Base-by-base conservation (phyloP, 2,797 vertebrate species). In the Mus minutoides region DNA sequence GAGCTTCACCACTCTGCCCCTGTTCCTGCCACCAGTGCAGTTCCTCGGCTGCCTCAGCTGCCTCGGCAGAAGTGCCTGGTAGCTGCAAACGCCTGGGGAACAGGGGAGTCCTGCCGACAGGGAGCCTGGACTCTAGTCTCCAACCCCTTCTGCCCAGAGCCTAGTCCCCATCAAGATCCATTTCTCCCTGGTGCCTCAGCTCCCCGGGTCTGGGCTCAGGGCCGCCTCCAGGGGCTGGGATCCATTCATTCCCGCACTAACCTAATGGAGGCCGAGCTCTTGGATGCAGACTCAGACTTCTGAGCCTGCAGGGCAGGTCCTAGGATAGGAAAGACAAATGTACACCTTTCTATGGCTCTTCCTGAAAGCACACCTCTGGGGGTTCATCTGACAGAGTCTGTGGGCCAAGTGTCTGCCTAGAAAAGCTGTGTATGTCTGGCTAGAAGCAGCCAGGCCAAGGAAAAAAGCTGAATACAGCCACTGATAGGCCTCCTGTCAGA, bases 241-340 rank as follows among this genome's bases (percentile, higher is more conserved):
- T 99, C 99, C 73, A 98, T 99, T 97, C 99, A 99, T 97, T 99
- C 99, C 49, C 98, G 99, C 97, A 99, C 99, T 98, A 99, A 99
- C 98, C 98, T 99, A 86, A 99, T 99, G 99, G 99, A 99, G 29
- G 99, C 99, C 0, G 99, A 99, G 98, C 99, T 99, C 79, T 98
- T 99, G 99, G 99, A 99, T 0, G 98, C 99, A 0, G 99, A 99
- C 91, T 99, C 99, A 0, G 99, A 99, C 98, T 99, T 99, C 96
- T 99, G 97, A 98, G 11, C 10, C 67, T 0, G 73, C 69, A 84
- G 71, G 52, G 78, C 24, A n/a, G 91, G 64, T 34, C n/a, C 84
- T 73, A 80, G 40, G n/a, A 64, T 49, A 40, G 49, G 13, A 67
- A 88, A 91, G 67, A 92, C 82, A 46, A 94, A 37, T 49, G 67